phyloP scores from a whole-genome alignment of 2,113 vertebrate species.

The Macrotus californicus region DNA sequence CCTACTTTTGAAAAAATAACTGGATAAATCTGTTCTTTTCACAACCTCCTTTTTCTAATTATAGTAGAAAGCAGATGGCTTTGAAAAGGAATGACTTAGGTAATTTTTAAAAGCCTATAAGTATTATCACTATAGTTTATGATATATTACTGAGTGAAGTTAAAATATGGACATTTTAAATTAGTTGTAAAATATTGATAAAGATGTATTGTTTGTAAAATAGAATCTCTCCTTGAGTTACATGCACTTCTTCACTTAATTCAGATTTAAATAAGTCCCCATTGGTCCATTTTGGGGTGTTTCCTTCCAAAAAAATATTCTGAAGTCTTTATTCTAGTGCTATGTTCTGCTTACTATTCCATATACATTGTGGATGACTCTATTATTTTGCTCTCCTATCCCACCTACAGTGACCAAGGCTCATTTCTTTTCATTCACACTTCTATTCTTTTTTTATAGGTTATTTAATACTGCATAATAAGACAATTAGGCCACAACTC shows the following conservation, averaged over 20 bases:
- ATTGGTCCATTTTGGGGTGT: background rate
- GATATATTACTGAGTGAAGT: background rate
- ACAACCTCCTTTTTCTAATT: background rate
- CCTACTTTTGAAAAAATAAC: background rate
- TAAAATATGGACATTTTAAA: background rate
- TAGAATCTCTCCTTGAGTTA: background rate
- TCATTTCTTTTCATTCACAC: background rate
- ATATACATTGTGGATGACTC: background rate
- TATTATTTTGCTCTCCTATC: background rate
- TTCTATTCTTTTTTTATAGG: background rate
- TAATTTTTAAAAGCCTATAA: background rate
- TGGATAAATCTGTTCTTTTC: background rate
- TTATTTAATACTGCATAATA: conserved; percentile 39
- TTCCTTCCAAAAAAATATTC: background rate
- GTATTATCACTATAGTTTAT: background rate
- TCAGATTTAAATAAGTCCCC: background rate
- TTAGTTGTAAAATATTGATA: background rate
- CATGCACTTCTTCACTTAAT: background rate
- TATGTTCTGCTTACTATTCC: background rate
- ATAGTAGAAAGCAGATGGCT: background rate
- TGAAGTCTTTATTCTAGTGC: background rate
- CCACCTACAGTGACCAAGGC: background rate
- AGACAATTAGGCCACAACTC: background rate
- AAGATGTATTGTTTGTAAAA: background rate
- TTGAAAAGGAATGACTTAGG: background rate